These are phyloP conservation scores for Syrmaticus mikado DNA, from an alignment of 2,113 vertebrate genomes.

Conservation along the genomic window DNA sequence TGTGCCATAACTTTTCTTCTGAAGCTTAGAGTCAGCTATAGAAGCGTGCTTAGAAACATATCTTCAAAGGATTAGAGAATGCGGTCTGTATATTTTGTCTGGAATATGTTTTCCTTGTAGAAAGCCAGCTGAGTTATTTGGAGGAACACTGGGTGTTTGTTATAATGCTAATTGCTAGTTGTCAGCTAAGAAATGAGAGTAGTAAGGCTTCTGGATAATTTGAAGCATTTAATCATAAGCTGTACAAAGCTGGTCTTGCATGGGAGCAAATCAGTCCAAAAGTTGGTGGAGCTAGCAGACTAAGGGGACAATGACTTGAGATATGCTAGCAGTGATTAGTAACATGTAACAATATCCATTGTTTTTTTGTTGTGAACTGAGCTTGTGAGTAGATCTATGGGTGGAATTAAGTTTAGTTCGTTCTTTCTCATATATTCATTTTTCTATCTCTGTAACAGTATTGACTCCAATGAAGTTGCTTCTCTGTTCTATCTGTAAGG, in stretches of 20 bases:
- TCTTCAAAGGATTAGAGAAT: not conserved
- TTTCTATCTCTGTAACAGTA: not conserved
- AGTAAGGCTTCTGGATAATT: not conserved
- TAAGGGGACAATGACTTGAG: too few relatives aligned
- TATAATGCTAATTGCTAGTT: not conserved
- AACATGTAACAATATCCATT: not conserved
- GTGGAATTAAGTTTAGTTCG: not conserved
- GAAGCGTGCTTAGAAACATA: not conserved
- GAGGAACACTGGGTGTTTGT: not conserved
- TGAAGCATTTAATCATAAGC: not conserved
- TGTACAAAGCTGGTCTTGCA: not conserved
- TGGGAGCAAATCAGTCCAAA: not conserved
- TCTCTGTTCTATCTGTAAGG: not conserved
- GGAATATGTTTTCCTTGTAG: not conserved
- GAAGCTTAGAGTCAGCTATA: not conserved
- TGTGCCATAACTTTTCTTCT: not conserved
- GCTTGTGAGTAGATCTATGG: not conserved
- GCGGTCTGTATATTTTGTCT: not conserved
- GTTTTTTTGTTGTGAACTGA: not conserved
- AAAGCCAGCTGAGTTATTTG: not conserved
- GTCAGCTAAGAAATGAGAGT: not conserved
- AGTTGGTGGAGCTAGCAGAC: fast-evolving
- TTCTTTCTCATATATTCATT: not conserved
- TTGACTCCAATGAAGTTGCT: not conserved
- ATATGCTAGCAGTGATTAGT: not conserved